Percentiles rank a stretch among this genome's conserved stretches.
phyloP scores from a whole-genome alignment of 30 jellyfish, hydroid and myxozoan genomes.

The Aurelia aurita complex sp. Pacific region DNA sequence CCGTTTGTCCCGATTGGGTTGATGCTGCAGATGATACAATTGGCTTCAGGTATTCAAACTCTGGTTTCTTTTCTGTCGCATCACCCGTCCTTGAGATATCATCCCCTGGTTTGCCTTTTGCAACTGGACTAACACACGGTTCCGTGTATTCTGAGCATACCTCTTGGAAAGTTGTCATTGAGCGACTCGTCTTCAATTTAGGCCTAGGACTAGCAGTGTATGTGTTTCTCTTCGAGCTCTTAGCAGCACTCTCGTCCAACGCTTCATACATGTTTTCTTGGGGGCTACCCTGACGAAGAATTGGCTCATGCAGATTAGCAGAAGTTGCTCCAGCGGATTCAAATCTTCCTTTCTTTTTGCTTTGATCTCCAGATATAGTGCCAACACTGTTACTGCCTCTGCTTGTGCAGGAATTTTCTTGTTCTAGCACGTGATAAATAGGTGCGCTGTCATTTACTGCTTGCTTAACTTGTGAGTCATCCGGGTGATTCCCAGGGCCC shows the following conservation, averaged over 20 bases:
- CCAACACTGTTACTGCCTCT: too few species aligned
- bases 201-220: background rate
- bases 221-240: background rate
- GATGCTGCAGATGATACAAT: too few species aligned
- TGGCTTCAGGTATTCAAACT: too few species aligned
- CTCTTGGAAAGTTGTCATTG: background rate
- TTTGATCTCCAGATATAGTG: too few species aligned
- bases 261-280: conserved; percentile 4
- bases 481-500: background rate
- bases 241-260: background rate
- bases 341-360: too few species aligned
- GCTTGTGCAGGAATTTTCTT: background rate
- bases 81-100: too few species aligned
- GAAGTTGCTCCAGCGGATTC: too few species aligned
- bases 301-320: too few species aligned
- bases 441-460: background rate
- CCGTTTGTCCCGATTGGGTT: too few species aligned
- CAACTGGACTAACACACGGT: background rate
- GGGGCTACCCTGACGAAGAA: too few species aligned
- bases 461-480: background rate
- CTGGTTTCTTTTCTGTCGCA: too few species aligned
- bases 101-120: background rate
- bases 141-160: background rate
- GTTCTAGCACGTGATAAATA: background rate
- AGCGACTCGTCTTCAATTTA: background rate